phyloP scores from a whole-genome alignment of 1,140 invertebrate genomes.

The Drosophila mauritiana region DNA sequence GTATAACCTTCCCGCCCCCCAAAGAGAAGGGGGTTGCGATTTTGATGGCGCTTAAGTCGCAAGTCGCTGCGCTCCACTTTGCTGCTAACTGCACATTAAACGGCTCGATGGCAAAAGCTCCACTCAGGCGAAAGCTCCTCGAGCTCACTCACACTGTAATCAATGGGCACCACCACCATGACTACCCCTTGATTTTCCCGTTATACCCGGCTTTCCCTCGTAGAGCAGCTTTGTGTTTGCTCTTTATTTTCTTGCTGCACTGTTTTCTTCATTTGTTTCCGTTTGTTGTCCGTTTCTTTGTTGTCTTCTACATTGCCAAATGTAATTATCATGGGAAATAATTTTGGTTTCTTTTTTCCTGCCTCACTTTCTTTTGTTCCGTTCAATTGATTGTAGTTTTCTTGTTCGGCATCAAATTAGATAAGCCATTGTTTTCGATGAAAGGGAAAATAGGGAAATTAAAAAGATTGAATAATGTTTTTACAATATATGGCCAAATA shows the following conservation, averaged over 20 bases:
- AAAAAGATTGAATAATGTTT: neutral
- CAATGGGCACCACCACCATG: conserved; percentile 14
- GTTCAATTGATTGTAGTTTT: conserved; percentile 51
- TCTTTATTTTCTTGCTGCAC: conserved; percentile 33
- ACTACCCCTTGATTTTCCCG: neutral
- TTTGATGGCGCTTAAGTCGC: conserved; percentile 40
- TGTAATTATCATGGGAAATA: conserved; percentile 69
- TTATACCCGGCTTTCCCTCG: neutral
- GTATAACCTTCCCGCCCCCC: neutral
- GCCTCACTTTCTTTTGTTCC: conserved; percentile 27
- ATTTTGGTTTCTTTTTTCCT: conserved; percentile 27
- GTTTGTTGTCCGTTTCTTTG: conserved; percentile 19
- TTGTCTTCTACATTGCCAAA: conserved; percentile 42
- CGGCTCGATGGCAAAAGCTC: conserved; percentile 68
- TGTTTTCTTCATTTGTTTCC: conserved; percentile 31
- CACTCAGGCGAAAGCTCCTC: conserved; percentile 49
- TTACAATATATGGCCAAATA: too few relatives aligned
- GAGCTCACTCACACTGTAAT: conserved; percentile 36
- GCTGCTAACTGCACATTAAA: conserved; percentile 77
- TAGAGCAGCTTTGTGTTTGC: conserved; percentile 22
- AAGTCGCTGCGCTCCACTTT: conserved; percentile 55
- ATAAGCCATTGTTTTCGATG: conserved; percentile 1
- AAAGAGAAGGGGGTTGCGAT: conserved; percentile 21
- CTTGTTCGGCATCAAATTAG: conserved; percentile 7
- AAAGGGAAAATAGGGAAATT: neutral